Conservation (phyloP, 2,888 invertebrate species). For the Cybosia mesomella region DNA sequence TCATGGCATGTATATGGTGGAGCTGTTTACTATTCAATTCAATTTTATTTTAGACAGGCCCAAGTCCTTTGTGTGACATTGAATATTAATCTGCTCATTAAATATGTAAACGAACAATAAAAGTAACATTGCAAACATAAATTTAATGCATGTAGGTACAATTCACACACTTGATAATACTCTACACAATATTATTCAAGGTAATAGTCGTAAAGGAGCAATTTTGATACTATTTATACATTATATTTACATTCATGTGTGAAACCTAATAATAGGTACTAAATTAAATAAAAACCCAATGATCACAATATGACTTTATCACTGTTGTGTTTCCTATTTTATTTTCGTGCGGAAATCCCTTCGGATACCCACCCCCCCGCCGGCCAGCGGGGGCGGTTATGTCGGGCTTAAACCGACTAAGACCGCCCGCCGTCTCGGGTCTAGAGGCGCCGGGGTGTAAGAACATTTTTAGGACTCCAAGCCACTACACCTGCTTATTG, state of each 20-base stretch:
- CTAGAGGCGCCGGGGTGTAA: no score
- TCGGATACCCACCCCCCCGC: no score
- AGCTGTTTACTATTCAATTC: not conserved
- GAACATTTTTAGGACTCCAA: no score
- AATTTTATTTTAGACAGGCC: not conserved
- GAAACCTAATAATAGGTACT: not conserved
- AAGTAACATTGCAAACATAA: not conserved
- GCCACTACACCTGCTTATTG: no score
- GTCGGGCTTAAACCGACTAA: no score
- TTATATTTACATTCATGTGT: not conserved
- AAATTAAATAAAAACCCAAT: no score
- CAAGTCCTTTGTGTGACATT: conserved; percentile 21
- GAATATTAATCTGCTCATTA: conserved; percentile 20
- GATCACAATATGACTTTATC: no score
- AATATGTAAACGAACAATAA: conserved; percentile 8
- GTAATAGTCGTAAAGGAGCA: conserved; percentile 9
- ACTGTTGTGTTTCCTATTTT: no score
- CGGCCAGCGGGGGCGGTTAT: no score
- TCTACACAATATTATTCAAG: conserved; percentile 12
- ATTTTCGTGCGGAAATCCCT: no score
- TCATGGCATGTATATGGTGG: no score
- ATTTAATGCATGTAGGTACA: not conserved
- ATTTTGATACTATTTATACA: not conserved
- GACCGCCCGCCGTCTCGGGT: no score
- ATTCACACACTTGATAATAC: conserved; percentile 1